Conservation (phyloP, 1,140 invertebrate species). For the Drosophila mauritiana region DNA sequence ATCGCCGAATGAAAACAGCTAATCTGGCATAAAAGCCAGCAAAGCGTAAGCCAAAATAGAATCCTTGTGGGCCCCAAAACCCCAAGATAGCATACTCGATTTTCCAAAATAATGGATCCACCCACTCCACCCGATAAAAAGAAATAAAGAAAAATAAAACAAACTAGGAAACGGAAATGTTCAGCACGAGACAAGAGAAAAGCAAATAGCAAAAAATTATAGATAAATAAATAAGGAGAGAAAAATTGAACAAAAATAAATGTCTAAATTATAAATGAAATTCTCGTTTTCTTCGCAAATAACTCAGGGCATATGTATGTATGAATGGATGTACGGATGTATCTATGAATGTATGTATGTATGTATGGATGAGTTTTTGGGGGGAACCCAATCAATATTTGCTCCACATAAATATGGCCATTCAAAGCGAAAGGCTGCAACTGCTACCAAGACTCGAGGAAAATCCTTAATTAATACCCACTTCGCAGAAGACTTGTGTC, state of each 20-base stretch:
- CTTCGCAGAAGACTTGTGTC: slow-evolving; percentile 1
- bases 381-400: slow-evolving; percentile 39
- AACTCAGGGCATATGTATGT: background rate
- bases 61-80: slow-evolving; percentile 33
- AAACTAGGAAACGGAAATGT: slow-evolving; percentile 40
- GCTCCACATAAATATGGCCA: slow-evolving; percentile 28
- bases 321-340: too few relatives aligned
- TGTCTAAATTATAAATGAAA: slow-evolving; percentile 78
- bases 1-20: slow-evolving; percentile 51
- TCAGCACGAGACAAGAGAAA: slow-evolving; percentile 45
- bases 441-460: slow-evolving; percentile 40
- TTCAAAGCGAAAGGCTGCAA: slow-evolving; percentile 38
- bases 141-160: slow-evolving; percentile 1
- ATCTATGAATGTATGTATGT: too few relatives aligned
- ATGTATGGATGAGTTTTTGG: too few relatives aligned
- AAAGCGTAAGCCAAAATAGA: slow-evolving; percentile 71
- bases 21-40: slow-evolving; percentile 76
- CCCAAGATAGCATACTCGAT: slow-evolving; percentile 58
- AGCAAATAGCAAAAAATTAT: slow-evolving; percentile 47
- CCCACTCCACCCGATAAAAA: background rate
- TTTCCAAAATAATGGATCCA: slow-evolving; percentile 39
- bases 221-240: slow-evolving; percentile 48
- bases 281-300: slow-evolving; percentile 42
- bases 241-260: slow-evolving; percentile 74
- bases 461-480: slow-evolving; percentile 47